Conservation (phyloP, 2,113 vertebrate genomes). For the Trinectes maculatus region DNA sequence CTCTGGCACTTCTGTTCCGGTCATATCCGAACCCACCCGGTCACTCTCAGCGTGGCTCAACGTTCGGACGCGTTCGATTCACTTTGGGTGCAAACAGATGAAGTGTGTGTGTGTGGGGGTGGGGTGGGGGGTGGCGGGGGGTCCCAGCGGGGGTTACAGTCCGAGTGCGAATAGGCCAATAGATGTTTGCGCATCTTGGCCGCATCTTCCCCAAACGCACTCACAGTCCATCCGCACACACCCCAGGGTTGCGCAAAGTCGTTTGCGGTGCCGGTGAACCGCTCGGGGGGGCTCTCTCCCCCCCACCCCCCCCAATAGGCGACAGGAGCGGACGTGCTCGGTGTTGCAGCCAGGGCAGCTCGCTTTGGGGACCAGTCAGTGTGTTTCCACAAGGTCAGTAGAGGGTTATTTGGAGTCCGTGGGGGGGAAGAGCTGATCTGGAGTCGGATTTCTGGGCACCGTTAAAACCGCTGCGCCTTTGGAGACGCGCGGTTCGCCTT, state of each 20-base stretch:
- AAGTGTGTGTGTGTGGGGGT: too few species aligned
- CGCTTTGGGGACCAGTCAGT: conserved; percentile 67
- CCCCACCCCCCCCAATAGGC: too few species aligned
- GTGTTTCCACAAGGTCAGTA: conserved; percentile 78
- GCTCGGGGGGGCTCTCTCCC: too few species aligned
- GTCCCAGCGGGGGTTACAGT: conserved; percentile 11
- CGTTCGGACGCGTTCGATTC: conserved; percentile 1
- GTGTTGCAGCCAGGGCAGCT: conserved; percentile 48
- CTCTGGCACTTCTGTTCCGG: conserved; percentile 54
- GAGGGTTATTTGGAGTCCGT: conserved; percentile 64
- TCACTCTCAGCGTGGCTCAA: conserved; percentile 15
- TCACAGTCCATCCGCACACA: neutral
- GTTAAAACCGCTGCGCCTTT: conserved; percentile 14
- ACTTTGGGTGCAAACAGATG: neutral
- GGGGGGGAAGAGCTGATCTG: conserved; percentile 21
- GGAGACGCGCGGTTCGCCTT: conserved; percentile 2
- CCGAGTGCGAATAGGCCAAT: neutral
- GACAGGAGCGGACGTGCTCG: conserved; percentile 50
- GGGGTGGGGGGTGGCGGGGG: too few species aligned
- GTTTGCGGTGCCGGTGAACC: too few species aligned
- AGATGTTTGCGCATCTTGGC: conserved; percentile 29
- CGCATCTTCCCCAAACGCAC: neutral
- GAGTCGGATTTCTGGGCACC: conserved; percentile 49
- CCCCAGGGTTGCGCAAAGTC: too few species aligned
- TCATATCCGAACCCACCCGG: conserved; percentile 48